Evolutionary conservation across 2,797 vertebrate species (phyloP).

Genomic region (Morus bassanus): DNA sequence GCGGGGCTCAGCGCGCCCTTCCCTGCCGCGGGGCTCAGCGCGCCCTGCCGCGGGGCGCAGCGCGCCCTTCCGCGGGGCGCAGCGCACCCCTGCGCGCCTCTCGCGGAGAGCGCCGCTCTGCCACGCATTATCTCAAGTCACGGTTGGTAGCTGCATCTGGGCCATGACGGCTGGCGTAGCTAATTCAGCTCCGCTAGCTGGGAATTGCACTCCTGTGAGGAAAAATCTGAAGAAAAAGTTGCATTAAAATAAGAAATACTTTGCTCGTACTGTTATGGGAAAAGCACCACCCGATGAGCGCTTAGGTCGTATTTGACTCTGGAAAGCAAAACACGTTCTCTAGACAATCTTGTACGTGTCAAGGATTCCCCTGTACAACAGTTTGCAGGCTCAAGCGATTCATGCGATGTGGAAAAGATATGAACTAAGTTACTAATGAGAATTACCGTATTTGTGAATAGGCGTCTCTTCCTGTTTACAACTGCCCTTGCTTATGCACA

Average conservation of each 20-base stretch:
- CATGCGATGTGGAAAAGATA: not conserved
- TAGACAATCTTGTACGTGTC: not conserved
- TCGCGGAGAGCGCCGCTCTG: too few relatives aligned
- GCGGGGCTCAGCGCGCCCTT: too few relatives aligned
- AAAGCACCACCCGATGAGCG: not conserved
- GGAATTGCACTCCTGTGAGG: rapidly evolving
- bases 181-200: not conserved
- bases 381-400: not conserved
- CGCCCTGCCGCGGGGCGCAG: too few relatives aligned
- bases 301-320: not conserved
- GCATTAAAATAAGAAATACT: not conserved
- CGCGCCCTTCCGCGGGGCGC: too few relatives aligned
- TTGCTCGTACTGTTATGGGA: rapidly evolving
- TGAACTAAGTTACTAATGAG: not conserved
- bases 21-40: too few relatives aligned
- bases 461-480: not conserved
- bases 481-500: not conserved
- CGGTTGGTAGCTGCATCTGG: too few relatives aligned
- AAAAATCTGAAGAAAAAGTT: not conserved
- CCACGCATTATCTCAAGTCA: too few relatives aligned
- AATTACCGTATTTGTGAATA: not conserved
- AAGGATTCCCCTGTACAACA: not conserved
- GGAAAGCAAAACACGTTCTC: not conserved
- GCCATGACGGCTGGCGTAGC: not conserved
- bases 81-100: too few relatives aligned